These are phyloP conservation scores for Ecdyonurus torrentis DNA, from an alignment of 2,888 invertebrate species.

Conservation along the genomic window DNA sequence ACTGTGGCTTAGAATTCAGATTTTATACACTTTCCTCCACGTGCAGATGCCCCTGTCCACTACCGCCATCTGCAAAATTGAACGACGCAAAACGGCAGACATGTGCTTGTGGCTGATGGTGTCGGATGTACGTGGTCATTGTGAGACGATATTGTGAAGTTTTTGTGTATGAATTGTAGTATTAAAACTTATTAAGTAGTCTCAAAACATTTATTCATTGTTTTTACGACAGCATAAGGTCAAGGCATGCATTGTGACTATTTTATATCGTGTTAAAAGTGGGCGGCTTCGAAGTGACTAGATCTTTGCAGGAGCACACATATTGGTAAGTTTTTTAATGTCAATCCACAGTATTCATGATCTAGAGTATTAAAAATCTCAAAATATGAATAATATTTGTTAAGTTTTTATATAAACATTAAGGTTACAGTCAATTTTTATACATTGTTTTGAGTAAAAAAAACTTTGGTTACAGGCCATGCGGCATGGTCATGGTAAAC, in stretches of 20 bases:
- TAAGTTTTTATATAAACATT: too few species aligned
- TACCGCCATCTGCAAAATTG: constrained; percentile 8
- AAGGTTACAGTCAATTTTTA: not conserved
- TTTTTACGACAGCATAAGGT: not conserved
- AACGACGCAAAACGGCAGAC: not conserved
- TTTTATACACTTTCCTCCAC: too few species aligned
- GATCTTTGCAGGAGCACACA: not conserved
- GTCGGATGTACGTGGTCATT: not conserved
- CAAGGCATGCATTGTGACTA: constrained; percentile 1
- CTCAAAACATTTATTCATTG: not conserved
- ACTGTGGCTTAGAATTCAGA: too few species aligned
- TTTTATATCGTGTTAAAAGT: not conserved
- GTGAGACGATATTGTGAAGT: not conserved
- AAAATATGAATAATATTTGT: too few species aligned
- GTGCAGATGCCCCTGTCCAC: constrained; percentile 1
- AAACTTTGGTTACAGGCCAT: not conserved
- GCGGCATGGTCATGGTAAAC: not conserved
- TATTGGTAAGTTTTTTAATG: constrained; percentile 1
- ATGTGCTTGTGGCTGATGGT: constrained; percentile 1
- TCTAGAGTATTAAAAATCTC: too few species aligned
- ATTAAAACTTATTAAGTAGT: not conserved
- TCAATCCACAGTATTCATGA: too few species aligned
- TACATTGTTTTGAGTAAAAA: not conserved
- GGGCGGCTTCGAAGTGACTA: not conserved
- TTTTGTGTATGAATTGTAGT: not conserved